These are phyloP conservation scores for Carapus acus DNA, from an alignment of 2,797 vertebrate species.

Conservation along the genomic window DNA sequence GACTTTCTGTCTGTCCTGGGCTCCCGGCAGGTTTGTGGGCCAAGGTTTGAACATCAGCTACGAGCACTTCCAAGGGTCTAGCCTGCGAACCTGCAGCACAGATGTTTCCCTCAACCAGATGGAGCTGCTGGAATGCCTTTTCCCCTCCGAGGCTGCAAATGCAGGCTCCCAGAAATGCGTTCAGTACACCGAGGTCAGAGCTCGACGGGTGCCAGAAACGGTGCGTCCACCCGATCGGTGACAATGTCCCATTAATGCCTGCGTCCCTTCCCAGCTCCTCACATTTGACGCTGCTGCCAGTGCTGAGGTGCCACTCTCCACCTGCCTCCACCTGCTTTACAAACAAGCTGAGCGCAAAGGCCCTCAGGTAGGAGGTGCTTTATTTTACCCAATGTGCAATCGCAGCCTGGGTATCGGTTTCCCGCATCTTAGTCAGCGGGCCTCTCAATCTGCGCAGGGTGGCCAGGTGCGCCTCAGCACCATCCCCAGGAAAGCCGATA, in stretches of 20 bases:
- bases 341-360: conserved; percentile 90
- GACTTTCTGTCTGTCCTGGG: conserved; percentile 6
- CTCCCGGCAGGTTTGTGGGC: conserved; percentile 81
- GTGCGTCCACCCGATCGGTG: too few relatives aligned
- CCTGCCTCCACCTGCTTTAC: conserved; percentile 92
- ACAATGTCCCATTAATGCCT: too few relatives aligned
- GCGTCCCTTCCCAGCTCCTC: conserved; percentile 80
- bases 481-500: conserved; percentile 89
- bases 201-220: conserved; percentile 13
- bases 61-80: conserved; percentile 86
- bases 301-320: conserved; percentile 60
- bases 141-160: conserved; percentile 77
- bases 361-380: conserved; percentile 78
- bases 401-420: background rate
- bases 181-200: conserved; percentile 92
- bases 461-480: conserved; percentile 90
- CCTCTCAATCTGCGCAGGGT: conserved; percentile 66
- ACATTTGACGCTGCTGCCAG: conserved; percentile 77
- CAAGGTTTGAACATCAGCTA: conserved; percentile 85
- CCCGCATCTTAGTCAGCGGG: background rate
- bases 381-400: conserved; percentile 10
- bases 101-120: conserved; percentile 84
- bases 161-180: conserved; percentile 77
- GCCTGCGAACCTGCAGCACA: conserved; percentile 79
- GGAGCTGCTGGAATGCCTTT: conserved; percentile 93